A percentile compares a stretch with the other conserved stretches of the same genome.
Evolutionary conservation across 2,888 invertebrate species (phyloP).

Genomic region (Aethes cnicana): DNA sequence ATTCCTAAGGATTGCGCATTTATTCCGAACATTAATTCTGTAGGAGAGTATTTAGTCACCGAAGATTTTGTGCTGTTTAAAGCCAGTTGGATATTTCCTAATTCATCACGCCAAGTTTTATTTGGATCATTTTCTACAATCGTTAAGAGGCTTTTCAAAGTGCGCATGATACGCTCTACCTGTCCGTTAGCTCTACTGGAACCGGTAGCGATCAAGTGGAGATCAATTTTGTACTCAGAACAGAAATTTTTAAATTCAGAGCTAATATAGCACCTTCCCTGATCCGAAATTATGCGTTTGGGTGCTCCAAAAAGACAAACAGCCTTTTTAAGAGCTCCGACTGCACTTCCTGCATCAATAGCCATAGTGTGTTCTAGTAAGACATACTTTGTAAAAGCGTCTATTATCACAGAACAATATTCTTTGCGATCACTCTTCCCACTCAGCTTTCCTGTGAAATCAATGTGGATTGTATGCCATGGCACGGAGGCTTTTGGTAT

Average conservation of each 20-base stretch:
- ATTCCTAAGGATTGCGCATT: conserved; percentile 23
- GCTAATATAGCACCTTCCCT: too few relatives aligned
- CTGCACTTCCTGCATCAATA: conserved; percentile 15
- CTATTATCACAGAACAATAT: conserved; percentile 38
- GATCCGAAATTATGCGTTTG: conserved; percentile 27
- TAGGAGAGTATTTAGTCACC: conserved; percentile 31
- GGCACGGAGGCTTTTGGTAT: too few relatives aligned
- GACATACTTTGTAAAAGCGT: conserved; percentile 39
- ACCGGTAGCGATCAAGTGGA: conserved; percentile 41
- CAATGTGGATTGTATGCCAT: too few relatives aligned
- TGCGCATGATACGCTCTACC: conserved; percentile 35
- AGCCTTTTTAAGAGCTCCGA: conserved; percentile 33
- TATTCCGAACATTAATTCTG: conserved; percentile 35
- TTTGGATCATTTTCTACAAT: too few relatives aligned
- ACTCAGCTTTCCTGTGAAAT: too few relatives aligned
- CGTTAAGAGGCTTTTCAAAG: too few relatives aligned
- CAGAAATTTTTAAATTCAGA: conserved; percentile 30
- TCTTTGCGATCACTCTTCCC: too few relatives aligned
- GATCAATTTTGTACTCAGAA: conserved; percentile 27
- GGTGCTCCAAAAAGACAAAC: conserved; percentile 34
- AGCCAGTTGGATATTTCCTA: too few relatives aligned
- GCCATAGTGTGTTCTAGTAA: conserved; percentile 32
- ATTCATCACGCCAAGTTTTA: too few relatives aligned
- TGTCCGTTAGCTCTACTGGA: conserved; percentile 38
- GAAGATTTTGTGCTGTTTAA: conserved; percentile 32